A percentile compares a stretch with the other conserved stretches of the same genome.
Evolutionary conservation across 2,888 invertebrate genomes (phyloP).

Genomic region (Heterodera filipjevi): DNA sequence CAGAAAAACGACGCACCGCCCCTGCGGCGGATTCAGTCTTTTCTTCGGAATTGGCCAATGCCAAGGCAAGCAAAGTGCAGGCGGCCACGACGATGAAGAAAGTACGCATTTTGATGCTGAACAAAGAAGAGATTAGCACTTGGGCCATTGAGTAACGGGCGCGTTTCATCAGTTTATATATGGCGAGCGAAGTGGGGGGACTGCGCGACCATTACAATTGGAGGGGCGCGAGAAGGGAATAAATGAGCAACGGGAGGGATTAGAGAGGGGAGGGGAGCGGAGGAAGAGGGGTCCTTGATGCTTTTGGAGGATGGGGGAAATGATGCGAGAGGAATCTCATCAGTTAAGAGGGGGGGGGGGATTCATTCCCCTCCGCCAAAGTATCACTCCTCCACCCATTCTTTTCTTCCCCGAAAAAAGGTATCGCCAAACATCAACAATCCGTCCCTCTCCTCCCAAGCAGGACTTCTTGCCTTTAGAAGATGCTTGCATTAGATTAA

Average conservation of each 20-base stretch:
- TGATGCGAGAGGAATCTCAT: not conserved
- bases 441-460: too few species aligned
- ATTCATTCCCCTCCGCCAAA: too few species aligned
- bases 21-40: conserved; percentile 10
- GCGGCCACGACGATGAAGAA: not conserved
- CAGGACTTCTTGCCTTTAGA: too few species aligned
- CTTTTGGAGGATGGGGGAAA: not conserved
- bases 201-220: not conserved
- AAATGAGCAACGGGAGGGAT: not conserved
- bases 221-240: not conserved
- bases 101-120: conserved; percentile 16
- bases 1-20: not conserved
- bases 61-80: conserved; percentile 15
- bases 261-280: not conserved
- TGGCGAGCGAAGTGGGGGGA: not conserved
- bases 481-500: too few species aligned
- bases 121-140: conserved; percentile 13
- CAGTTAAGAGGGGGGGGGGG: not conserved
- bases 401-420: too few species aligned
- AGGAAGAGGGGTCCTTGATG: too few species aligned
- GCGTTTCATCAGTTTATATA: conserved; percentile 4
- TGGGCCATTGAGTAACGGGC: not conserved
- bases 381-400: too few species aligned
- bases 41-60: conserved; percentile 21
- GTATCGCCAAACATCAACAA: too few species aligned